A percentile compares a stretch with the other conserved stretches of the same genome.
phyloP scores from a whole-genome alignment of 2,888 invertebrate species.

The Lasioglossum vierecki region DNA sequence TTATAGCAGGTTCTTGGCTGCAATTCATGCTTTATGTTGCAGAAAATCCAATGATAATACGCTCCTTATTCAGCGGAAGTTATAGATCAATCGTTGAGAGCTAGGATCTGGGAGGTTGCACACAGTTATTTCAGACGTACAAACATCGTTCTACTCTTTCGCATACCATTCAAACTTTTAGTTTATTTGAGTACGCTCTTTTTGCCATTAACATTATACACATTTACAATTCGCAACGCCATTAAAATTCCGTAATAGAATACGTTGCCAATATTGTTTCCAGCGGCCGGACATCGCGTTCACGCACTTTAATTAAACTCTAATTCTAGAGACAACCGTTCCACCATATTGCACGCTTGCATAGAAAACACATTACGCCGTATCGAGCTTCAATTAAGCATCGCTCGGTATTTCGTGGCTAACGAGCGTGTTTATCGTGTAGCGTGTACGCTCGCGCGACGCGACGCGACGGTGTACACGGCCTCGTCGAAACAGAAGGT shows the following conservation, averaged over 20 bases:
- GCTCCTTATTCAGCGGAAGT: neutral
- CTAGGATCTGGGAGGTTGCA: neutral
- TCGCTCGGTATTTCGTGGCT: neutral
- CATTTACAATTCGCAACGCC: neutral
- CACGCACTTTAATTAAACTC: neutral
- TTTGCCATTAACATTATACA: neutral
- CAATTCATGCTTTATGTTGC: neutral
- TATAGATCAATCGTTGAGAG: neutral
- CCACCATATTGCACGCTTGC: neutral
- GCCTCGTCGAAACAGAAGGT: constrained; percentile 43
- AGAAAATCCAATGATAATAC: neutral
- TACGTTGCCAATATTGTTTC: neutral
- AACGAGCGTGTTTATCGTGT: neutral
- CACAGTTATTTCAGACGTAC: too few species aligned
- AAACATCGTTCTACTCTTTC: neutral
- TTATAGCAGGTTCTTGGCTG: neutral
- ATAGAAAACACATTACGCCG: constrained; percentile 5
- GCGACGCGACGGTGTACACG: neutral
- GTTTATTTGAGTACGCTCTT: neutral
- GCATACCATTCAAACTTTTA: neutral
- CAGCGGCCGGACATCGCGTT: neutral
- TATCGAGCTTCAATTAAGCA: neutral
- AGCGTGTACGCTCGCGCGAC: neutral
- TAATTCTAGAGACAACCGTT: neutral
- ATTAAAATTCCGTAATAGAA: neutral